Percentiles rank a stretch among this genome's conserved stretches.
These are phyloP conservation scores for Crypturellus undulatus DNA, from an alignment of 2,113 vertebrate genomes.

Conservation along the genomic window DNA sequence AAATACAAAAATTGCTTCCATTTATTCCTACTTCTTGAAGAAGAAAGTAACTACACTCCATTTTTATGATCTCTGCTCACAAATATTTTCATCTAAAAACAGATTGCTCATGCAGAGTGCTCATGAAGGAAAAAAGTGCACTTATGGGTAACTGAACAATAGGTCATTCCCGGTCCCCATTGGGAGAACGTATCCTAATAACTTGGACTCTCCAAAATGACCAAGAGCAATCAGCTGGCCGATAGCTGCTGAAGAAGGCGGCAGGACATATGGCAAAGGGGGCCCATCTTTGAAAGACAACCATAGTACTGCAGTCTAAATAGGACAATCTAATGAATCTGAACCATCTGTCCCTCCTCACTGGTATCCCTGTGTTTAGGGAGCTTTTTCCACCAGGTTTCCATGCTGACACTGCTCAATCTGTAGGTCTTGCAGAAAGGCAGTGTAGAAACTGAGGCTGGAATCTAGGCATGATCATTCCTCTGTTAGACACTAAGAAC, in stretches of 20 bases:
- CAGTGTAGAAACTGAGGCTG: neutral
- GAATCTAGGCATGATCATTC: rapidly evolving
- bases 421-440: neutral
- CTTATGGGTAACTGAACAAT: neutral
- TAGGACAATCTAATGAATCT: neutral
- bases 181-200: neutral
- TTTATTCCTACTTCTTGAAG: neutral
- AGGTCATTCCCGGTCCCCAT: rapidly evolving
- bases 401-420: neutral
- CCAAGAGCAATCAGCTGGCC: neutral
- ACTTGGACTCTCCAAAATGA: neutral
- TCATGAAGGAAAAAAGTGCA: neutral
- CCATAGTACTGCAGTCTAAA: neutral
- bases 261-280: neutral
- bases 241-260: neutral
- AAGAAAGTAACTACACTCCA: neutral
- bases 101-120: neutral
- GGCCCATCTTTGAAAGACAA: neutral
- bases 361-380: neutral
- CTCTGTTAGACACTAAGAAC: neutral
- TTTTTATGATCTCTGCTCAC: neutral
- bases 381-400: neutral
- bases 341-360: neutral
- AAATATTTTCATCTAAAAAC: neutral
- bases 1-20: neutral